Conservation (phyloP, 2,797 vertebrate genomes). For the Pipistrellus nathusii region DNA sequence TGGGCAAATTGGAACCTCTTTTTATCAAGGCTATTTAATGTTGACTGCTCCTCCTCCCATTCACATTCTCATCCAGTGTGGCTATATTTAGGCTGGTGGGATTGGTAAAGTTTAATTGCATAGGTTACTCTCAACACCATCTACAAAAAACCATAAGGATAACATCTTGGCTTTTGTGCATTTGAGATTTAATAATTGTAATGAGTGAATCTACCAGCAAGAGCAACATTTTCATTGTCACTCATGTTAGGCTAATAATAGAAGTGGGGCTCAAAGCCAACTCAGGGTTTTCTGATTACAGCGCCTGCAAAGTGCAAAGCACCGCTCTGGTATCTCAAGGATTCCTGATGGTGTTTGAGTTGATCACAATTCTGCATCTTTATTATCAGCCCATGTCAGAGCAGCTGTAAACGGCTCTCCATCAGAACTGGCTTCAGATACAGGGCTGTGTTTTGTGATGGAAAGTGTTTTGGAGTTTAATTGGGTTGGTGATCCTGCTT, state of each 20-base stretch:
- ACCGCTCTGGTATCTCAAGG: not conserved
- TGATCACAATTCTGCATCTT: not conserved
- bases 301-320: not conserved
- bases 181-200: slow-evolving; percentile 61
- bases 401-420: not conserved
- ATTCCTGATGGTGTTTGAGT: not conserved
- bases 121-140: slow-evolving; percentile 44
- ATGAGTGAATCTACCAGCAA: slow-evolving; percentile 49
- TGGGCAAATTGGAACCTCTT: slow-evolving; percentile 47
- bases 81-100: slow-evolving; percentile 53
- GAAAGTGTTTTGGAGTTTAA: not conserved
- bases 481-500: not conserved
- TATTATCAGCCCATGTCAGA: not conserved
- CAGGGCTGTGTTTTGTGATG: not conserved
- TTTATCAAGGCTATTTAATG: slow-evolving; percentile 24
- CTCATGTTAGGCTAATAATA: slow-evolving; percentile 67
- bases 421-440: not conserved
- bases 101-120: slow-evolving; percentile 55
- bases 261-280: slow-evolving; percentile 31
- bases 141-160: not conserved
- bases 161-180: slow-evolving; percentile 61
- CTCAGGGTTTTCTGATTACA: slow-evolving; percentile 35
- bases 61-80: not conserved
- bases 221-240: slow-evolving; percentile 58
- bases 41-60: not conserved